These are phyloP conservation scores for Frankliniella fusca DNA, from an alignment of 2,888 invertebrate species.

Conservation along the genomic window DNA sequence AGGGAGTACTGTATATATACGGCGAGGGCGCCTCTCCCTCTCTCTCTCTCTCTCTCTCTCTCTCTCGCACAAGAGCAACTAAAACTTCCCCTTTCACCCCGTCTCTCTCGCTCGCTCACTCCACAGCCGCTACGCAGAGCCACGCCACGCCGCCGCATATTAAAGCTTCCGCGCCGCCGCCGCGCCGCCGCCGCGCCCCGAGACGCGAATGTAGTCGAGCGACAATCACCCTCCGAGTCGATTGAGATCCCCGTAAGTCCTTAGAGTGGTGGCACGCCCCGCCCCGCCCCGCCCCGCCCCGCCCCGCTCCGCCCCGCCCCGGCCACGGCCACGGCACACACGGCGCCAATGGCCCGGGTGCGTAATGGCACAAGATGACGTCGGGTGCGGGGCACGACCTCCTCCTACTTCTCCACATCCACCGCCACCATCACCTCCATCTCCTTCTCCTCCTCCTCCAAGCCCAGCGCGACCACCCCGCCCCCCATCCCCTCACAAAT, in stretches of 20 bases:
- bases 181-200: neutral
- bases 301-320: no score
- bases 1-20: no score
- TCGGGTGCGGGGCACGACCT: neutral
- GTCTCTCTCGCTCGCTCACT: no score
- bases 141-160: no score
- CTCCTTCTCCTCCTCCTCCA: neutral
- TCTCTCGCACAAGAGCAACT: no score
- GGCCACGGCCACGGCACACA: neutral
- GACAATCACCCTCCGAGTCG: neutral
- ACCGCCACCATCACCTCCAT: no score
- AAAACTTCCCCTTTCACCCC: no score
- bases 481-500: neutral
- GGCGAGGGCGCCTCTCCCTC: no score
- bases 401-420: no score
- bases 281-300: no score
- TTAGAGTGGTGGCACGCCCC: neutral
- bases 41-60: no score
- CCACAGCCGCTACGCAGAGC: no score
- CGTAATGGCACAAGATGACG: conserved; percentile 13
- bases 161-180: neutral
- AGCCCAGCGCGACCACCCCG: neutral
- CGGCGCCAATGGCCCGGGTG: conserved; percentile 6
- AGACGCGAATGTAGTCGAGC: neutral
- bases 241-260: conserved; percentile 11